Conservation (phyloP, 1,140 invertebrate species). For the Telenomus remus region DNA sequence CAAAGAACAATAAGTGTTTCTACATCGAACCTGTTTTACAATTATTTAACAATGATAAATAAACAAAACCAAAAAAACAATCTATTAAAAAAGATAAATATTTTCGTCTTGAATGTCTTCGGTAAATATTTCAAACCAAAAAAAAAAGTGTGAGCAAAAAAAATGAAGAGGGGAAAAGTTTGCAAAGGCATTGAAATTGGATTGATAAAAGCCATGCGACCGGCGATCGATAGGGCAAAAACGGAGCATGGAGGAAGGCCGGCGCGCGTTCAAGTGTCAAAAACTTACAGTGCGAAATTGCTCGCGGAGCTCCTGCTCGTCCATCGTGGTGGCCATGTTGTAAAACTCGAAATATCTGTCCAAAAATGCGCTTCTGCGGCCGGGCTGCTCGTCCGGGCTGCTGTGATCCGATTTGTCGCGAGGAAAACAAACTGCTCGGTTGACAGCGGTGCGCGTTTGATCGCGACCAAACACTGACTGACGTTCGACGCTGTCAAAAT, state of each 20-base stretch:
- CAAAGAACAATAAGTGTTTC: no score
- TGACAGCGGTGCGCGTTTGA: background rate
- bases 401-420: background rate
- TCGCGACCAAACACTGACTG: background rate
- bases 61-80: no score
- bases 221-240: background rate
- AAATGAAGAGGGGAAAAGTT: background rate
- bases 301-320: conserved; percentile 72
- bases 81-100: no score
- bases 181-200: background rate
- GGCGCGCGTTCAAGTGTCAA: conserved; percentile 9
- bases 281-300: conserved; percentile 71
- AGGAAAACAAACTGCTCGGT: background rate
- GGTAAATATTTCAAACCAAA: no score
- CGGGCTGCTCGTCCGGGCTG: background rate
- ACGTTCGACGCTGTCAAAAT: background rate
- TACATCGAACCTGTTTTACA: no score
- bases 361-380: no score
- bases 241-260: background rate
- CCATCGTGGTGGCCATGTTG: conserved; percentile 73
- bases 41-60: no score
- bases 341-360: background rate
- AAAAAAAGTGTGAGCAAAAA: background rate
- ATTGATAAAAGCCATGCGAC: background rate
- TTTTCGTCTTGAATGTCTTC: no score